phyloP scores from a whole-genome alignment of 2,888 invertebrate genomes.

The Zygogramma bicolorata region DNA sequence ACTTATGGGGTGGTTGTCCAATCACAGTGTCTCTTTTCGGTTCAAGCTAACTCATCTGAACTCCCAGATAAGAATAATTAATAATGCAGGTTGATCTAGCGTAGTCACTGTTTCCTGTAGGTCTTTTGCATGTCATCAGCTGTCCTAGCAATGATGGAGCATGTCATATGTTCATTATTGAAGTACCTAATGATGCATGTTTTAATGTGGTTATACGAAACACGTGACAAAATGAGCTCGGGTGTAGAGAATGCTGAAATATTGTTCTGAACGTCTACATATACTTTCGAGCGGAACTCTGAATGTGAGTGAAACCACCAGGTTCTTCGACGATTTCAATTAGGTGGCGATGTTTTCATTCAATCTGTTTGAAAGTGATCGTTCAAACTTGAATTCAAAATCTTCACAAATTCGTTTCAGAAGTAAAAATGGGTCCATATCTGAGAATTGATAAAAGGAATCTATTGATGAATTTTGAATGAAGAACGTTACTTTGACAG shows the following conservation, averaged over 20 bases:
- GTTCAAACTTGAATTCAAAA: no score
- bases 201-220: background rate
- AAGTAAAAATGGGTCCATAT: no score
- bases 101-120: background rate
- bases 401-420: no score
- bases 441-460: no score
- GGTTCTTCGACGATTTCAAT: no score
- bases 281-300: no score
- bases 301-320: no score
- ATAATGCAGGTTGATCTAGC: conserved; percentile 1
- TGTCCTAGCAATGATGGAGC: background rate
- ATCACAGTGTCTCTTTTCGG: background rate
- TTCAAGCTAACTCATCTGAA: background rate
- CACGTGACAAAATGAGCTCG: background rate
- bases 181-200: background rate
- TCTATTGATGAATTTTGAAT: no score
- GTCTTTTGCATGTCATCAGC: background rate
- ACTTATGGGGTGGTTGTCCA: background rate
- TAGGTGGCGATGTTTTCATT: no score
- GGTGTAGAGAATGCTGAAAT: background rate
- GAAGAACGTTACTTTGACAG: no score
- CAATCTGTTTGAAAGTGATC: no score
- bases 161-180: background rate
- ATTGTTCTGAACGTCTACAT: no score
- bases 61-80: background rate